Percentiles rank a stretch among this genome's conserved stretches.
These are phyloP conservation scores for Drosophila obscura DNA, from an alignment of 1,140 invertebrate genomes.

Conservation along the genomic window DNA sequence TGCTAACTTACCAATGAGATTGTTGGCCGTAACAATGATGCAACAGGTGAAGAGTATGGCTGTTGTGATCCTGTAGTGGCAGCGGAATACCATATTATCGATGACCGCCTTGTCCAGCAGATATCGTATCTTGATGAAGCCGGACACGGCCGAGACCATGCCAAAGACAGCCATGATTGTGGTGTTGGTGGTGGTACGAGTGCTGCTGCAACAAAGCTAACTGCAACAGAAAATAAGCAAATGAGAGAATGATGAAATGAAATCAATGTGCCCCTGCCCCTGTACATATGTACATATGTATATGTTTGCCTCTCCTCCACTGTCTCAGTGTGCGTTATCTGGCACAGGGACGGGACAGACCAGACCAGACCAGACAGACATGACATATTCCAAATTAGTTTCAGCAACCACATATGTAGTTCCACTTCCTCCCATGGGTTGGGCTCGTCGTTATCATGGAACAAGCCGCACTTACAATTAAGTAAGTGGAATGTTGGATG, in stretches of 20 bases:
- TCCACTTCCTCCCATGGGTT: constrained; percentile 43
- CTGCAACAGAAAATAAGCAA: constrained; percentile 21
- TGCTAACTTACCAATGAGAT: constrained; percentile 90
- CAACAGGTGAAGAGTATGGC: constrained; percentile 94
- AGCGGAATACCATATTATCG: constrained; percentile 95
- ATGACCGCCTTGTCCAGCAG: constrained; percentile 93
- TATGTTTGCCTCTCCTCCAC: constrained; percentile 27
- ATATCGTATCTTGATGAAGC: constrained; percentile 94
- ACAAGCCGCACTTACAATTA: constrained; percentile 80
- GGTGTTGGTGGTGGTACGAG: constrained; percentile 69
- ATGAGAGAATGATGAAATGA: constrained; percentile 7
- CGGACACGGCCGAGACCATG: constrained; percentile 92
- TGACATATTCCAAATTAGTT: constrained; percentile 72
- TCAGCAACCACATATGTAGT: constrained; percentile 31
- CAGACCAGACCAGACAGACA: constrained; percentile 29
- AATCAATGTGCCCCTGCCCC: constrained; percentile 3
- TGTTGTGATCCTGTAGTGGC: constrained; percentile 95
- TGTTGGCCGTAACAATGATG: constrained; percentile 94
- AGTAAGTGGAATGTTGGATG: constrained; percentile 71
- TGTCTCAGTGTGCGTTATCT: constrained; percentile 51
- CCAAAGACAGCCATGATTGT: constrained; percentile 91
- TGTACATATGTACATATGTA: neutral
- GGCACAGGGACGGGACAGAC: neutral
- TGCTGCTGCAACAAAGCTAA: constrained; percentile 55
- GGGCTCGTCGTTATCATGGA: constrained; percentile 52